Conservation (phyloP, 2,888 invertebrate genomes). For the Stenichneumon culpator region DNA sequence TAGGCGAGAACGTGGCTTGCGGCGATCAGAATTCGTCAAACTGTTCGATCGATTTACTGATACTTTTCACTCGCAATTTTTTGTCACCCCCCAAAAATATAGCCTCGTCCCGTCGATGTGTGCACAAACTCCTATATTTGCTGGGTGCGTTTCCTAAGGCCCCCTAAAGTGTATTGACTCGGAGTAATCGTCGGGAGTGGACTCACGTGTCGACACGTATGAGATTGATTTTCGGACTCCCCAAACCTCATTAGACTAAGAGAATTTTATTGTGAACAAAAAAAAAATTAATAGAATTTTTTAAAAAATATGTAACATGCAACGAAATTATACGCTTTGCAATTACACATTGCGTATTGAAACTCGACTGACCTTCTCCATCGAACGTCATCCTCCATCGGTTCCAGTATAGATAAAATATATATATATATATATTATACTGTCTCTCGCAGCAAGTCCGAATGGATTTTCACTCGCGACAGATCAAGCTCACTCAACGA, state of each 20-base stretch:
- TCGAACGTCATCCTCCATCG: constrained; percentile 80
- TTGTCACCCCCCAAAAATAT: neutral
- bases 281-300: neutral
- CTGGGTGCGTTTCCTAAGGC: neutral
- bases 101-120: neutral
- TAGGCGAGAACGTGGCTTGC: constrained; percentile 25
- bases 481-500: neutral
- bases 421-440: neutral
- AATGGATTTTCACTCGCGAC: constrained; percentile 46
- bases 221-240: constrained; percentile 4
- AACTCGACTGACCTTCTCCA: constrained; percentile 76
- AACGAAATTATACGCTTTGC: neutral
- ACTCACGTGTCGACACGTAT: constrained; percentile 34
- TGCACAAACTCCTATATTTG: constrained; percentile 8
- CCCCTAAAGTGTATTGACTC: constrained; percentile 27
- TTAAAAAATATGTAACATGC: neutral
- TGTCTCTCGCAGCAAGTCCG: neutral
- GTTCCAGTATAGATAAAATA: constrained; percentile 40
- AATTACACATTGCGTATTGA: neutral
- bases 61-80: neutral
- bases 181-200: constrained; percentile 34
- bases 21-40: neutral
- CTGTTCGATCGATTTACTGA: neutral
- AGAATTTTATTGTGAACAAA: neutral
- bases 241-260: constrained; percentile 6